phyloP scores from a whole-genome alignment of 2,113 vertebrate genomes.

The Corythoichthys haematopterus region DNA sequence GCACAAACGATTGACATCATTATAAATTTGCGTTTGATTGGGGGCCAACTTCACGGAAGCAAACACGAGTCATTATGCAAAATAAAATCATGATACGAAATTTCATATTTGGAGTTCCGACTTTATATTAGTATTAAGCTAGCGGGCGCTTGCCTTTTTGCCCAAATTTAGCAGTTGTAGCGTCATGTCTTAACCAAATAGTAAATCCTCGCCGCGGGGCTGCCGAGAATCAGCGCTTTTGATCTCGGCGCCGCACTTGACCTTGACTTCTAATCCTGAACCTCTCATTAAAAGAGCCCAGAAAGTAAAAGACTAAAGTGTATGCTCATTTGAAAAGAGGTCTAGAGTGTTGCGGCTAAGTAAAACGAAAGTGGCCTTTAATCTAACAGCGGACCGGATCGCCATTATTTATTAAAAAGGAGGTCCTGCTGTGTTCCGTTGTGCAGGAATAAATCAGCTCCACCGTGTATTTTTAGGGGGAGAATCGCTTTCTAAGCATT shows the following conservation, averaged over 20 bases:
- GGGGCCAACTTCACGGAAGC: too few relatives aligned
- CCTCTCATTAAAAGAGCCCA: background rate
- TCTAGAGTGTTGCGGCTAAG: slow-evolving; percentile 7
- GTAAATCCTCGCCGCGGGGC: background rate
- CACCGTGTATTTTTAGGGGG: slow-evolving; percentile 14
- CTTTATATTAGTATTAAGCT: too few relatives aligned
- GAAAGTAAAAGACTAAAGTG: background rate
- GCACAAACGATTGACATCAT: too few relatives aligned
- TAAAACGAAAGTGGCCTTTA: slow-evolving; percentile 19
- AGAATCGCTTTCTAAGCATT: slow-evolving; percentile 27
- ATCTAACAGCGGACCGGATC: slow-evolving; percentile 4
- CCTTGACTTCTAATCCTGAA: slow-evolving; percentile 4
- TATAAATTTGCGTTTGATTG: too few relatives aligned
- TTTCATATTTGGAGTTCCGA: too few relatives aligned
- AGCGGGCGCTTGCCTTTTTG: too few relatives aligned
- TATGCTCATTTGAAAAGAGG: background rate
- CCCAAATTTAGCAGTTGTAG: background rate
- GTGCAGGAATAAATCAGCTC: slow-evolving; percentile 27
- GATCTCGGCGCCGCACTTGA: background rate
- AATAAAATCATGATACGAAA: too few relatives aligned
- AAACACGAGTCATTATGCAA: too few relatives aligned
- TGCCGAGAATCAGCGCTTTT: background rate
- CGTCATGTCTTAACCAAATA: background rate
- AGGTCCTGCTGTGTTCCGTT: slow-evolving; percentile 22
- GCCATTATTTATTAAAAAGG: slow-evolving; percentile 3